Conservation (phyloP, 2,888 invertebrate genomes). For the Gymnosoma rotundatum region DNA sequence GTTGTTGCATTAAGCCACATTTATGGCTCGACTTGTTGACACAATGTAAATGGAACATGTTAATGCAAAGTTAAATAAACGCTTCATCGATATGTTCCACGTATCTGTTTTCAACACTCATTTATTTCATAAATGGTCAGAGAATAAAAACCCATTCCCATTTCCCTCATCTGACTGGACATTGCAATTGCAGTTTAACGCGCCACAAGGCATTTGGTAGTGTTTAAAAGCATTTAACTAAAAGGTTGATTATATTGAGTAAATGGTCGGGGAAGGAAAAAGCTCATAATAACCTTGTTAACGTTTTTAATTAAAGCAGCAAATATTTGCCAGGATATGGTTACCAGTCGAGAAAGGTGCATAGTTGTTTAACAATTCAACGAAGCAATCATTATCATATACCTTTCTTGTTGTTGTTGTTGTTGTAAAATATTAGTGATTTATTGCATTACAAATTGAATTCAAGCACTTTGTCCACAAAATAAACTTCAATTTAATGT, state of each 20-base stretch:
- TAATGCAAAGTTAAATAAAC: conserved; percentile 73
- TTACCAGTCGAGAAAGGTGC: conserved; percentile 32
- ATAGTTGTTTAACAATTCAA: conserved; percentile 43
- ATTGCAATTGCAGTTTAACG: conserved; percentile 55
- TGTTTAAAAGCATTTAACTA: conserved; percentile 68
- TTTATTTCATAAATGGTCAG: conserved; percentile 61
- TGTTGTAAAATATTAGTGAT: conserved; percentile 63
- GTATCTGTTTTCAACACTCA: conserved; percentile 66
- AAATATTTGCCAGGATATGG: conserved; percentile 76
- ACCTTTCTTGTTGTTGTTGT: conserved; percentile 27
- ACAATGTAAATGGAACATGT: conserved; percentile 71
- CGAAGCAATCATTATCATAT: conserved; percentile 45
- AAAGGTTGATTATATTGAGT: conserved; percentile 59
- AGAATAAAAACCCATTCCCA: conserved; percentile 8
- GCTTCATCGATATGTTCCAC: conserved; percentile 45
- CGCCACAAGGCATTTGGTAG: conserved; percentile 39
- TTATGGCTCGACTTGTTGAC: conserved; percentile 60
- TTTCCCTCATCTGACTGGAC: background rate
- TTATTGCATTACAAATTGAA: conserved; percentile 70
- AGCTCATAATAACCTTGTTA: conserved; percentile 81
- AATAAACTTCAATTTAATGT: background rate
- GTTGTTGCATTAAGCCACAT: conserved; percentile 49
- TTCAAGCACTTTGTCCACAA: conserved; percentile 60
- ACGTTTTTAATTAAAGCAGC: conserved; percentile 82
- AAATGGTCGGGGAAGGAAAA: conserved; percentile 34